These are phyloP conservation scores for Struthio camelus DNA, from an alignment of 2,113 vertebrate species.

Conservation along the genomic window DNA sequence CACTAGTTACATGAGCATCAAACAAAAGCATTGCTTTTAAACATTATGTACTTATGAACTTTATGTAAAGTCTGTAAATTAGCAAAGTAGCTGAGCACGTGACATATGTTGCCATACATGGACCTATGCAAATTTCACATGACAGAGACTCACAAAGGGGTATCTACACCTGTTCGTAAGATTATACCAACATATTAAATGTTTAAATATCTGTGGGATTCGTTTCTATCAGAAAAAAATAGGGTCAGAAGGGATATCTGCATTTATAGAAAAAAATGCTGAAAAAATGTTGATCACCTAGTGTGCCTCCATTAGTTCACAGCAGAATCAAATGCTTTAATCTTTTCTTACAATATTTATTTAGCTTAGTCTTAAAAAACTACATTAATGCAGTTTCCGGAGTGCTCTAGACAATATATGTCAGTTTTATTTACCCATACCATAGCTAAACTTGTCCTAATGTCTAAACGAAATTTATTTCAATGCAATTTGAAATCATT, in stretches of 20 bases:
- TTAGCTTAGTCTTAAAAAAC: background rate
- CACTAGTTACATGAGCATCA: background rate
- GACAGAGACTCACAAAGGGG: constrained; percentile 3
- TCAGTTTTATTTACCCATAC: background rate
- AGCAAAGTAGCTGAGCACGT: background rate
- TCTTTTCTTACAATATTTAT: background rate
- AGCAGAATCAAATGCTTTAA: background rate
- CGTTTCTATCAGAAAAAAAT: background rate
- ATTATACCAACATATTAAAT: background rate
- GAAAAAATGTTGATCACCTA: background rate
- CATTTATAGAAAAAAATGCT: background rate
- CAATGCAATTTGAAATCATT: background rate
- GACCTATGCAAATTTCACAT: background rate
- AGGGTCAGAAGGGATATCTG: background rate
- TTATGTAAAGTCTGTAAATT: constrained; percentile 2
- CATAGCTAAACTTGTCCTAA: background rate
- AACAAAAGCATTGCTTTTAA: background rate
- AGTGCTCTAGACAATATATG: background rate
- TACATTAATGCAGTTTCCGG: background rate
- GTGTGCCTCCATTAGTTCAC: background rate
- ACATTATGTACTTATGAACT: background rate
- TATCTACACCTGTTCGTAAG: background rate
- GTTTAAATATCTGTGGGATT: constrained; percentile 18
- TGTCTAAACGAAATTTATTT: background rate
- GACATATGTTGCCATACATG: background rate